Conservation (phyloP, 1,140 invertebrate species). For the Paracyclopina nana region DNA sequence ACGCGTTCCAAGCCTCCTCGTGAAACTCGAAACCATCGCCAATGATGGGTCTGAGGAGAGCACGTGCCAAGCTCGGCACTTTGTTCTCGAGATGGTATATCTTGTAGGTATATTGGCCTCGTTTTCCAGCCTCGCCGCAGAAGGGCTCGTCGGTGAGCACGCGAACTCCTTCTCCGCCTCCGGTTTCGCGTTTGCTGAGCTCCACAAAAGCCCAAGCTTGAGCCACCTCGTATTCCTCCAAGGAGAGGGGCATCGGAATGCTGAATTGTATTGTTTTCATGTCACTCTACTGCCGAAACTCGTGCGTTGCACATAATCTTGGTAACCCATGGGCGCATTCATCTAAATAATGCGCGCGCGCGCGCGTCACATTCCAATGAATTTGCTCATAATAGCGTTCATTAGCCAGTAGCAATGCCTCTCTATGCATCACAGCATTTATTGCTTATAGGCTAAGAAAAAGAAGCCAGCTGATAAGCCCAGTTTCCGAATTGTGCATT, state of each 20-base stretch:
- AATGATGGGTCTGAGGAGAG: constrained; percentile 42
- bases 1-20: constrained; percentile 99
- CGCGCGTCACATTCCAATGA: no score
- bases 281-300: no score
- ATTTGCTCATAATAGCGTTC: no score
- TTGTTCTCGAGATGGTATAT: constrained; percentile 79
- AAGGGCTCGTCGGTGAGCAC: constrained; percentile 92
- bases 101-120: constrained; percentile 99
- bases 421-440: no score
- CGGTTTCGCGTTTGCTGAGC: constrained; percentile 97
- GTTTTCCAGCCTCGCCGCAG: constrained; percentile 64
- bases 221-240: constrained; percentile 38
- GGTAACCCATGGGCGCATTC: no score
- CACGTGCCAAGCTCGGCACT: constrained; percentile 68
- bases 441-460: no score
- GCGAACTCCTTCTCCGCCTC: constrained; percentile 97
- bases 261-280: constrained; percentile 1
- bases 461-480: no score
- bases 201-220: constrained; percentile 95
- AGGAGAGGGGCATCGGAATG: constrained; percentile 3
- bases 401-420: no score
- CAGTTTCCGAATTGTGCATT: no score
- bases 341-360: no score
- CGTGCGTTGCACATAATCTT: no score
- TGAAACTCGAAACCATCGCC: constrained; percentile 91